Evolutionary conservation across 2,888 invertebrate species (phyloP).

Genomic region (Eristalinus sepulchralis): DNA sequence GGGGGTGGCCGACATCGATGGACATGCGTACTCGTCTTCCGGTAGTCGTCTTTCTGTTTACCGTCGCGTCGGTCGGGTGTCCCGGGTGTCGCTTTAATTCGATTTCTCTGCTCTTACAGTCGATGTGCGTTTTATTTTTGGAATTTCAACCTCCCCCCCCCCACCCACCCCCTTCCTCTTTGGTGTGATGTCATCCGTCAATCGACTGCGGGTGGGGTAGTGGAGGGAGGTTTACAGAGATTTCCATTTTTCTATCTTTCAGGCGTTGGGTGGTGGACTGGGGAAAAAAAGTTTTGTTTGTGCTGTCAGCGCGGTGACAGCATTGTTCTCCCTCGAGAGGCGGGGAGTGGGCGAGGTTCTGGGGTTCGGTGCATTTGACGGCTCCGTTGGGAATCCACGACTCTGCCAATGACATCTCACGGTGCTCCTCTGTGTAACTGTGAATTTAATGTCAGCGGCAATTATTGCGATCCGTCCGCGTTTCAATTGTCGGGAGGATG

Average conservation of each 20-base stretch:
- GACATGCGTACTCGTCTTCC: constrained; percentile 5
- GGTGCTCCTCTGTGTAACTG: neutral
- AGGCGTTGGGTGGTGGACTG: neutral
- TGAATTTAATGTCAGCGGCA: neutral
- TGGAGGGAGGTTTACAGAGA: neutral
- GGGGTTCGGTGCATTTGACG: neutral
- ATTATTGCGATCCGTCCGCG: neutral
- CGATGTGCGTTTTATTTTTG: neutral
- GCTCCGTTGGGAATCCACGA: neutral
- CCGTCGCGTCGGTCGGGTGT: neutral
- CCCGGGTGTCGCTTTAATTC: constrained; percentile 3
- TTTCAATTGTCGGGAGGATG: neutral
- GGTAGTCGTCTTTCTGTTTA: neutral
- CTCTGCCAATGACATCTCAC: neutral
- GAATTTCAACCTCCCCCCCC: neutral
- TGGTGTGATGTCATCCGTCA: constrained; percentile 41
- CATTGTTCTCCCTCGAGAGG: neutral
- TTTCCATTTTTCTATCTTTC: constrained; percentile 26
- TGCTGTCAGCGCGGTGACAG: neutral
- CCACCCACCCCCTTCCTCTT: neutral
- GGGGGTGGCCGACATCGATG: constrained; percentile 20
- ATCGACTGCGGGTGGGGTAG: neutral
- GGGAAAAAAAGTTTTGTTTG: neutral
- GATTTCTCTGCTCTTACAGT: neutral
- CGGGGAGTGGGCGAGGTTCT: neutral